A percentile compares a stretch with the other conserved stretches of the same genome.
Evolutionary conservation across 2,888 invertebrate species (phyloP).

Genomic region (Ashinkailepas kermadecensis): DNA sequence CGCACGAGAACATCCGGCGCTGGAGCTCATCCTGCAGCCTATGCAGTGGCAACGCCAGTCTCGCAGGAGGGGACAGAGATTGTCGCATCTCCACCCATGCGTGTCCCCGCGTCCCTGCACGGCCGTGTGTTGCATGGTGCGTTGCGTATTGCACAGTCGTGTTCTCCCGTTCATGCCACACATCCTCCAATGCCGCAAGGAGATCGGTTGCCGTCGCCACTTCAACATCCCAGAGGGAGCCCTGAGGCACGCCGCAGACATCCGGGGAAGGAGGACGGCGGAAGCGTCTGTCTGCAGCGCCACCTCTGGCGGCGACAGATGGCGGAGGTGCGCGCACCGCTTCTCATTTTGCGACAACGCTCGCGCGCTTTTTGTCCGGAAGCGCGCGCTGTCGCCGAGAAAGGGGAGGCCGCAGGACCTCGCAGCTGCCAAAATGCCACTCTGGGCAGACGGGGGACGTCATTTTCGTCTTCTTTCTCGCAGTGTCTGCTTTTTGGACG

Average conservation of each 20-base stretch:
- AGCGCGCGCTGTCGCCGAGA: neutral
- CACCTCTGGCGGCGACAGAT: neutral
- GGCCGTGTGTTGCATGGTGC: too few relatives aligned
- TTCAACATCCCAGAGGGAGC: neutral
- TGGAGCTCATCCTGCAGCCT: neutral
- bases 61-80: neutral
- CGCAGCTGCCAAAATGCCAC: neutral
- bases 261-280: neutral
- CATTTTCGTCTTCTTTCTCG: neutral
- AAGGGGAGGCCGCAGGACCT: neutral
- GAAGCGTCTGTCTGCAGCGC: neutral
- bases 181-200: too few relatives aligned
- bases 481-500: neutral
- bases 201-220: neutral
- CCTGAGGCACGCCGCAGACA: neutral
- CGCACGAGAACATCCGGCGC: neutral
- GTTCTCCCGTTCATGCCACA: too few relatives aligned
- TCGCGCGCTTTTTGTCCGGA: neutral
- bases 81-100: too few relatives aligned
- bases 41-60: neutral
- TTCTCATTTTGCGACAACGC: neutral
- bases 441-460: neutral
- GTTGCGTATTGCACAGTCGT: too few relatives aligned
- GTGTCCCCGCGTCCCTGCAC: too few relatives aligned
- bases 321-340: neutral